Base-by-base conservation (phyloP, 1,140 invertebrate genomes). In the Brachystomella parvula region DNA sequence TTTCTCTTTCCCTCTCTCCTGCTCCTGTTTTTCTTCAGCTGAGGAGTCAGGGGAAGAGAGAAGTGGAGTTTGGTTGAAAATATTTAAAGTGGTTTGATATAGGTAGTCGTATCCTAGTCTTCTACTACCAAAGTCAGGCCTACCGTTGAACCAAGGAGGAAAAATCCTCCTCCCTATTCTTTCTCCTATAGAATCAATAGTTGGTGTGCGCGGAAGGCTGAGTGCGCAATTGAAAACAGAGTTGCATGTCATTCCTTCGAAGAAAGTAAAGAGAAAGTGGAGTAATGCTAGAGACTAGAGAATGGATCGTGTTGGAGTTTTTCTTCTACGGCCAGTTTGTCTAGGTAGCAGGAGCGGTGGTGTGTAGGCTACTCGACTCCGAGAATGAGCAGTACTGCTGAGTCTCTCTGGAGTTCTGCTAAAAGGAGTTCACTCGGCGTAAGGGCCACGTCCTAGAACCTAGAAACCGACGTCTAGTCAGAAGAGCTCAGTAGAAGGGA, bases 41-140 rank as follows among this genome's bases (percentile, higher is more conserved):
- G 39, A 44, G 9, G 39, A n/a, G n/a, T 44, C 39, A 12, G 39
- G n/a, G 39, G 39, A 44, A 12, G 39, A n/a, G n/a, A 44, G 39
- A 9, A 12, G 39, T 44, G 9, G n/a, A 44, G 39, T 44, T 44
- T 9, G n/a, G 49, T 53, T 53, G 6, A 24, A 24, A 53, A 53
- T 53, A 53, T 53, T 53, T 53, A 53, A 53, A 53, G 49, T 53
- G 49, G 49, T 53, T 53, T 53, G 49, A n/a, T n/a, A 44, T 53
- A 53, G 49, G 49, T 9, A 3, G 49, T 44, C 39, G 39, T 9
- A 44, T 9, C 9, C 9, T 44, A 12, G 39, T 44, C 39, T 44
- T 9, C 9, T 44, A n/a, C 39, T 44, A n/a, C 9, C 9, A n/a
- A 44, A 44, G n/a, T 9, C 9, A 44, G 39, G 9, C 39, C 39